Conservation (phyloP, 1,140 invertebrate species). For the Trachymyrmex cornetzi region DNA sequence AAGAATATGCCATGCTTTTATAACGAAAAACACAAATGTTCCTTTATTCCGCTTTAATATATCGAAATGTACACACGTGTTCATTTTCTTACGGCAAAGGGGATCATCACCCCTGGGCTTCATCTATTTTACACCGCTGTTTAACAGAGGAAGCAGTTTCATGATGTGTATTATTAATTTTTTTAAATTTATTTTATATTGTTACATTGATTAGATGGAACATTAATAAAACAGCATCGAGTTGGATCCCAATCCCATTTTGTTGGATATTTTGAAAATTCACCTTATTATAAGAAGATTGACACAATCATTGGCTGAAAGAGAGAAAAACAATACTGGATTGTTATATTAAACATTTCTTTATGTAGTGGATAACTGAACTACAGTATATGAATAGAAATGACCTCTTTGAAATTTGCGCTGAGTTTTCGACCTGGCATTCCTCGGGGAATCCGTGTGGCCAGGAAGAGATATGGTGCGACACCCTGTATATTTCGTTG, state of each 20-base stretch:
- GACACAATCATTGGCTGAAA: not conserved
- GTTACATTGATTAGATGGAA: too few species aligned
- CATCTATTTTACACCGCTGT: too few species aligned
- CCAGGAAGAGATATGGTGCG: not conserved
- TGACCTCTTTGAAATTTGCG: not conserved
- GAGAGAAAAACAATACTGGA: not conserved
- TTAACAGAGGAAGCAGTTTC: too few species aligned
- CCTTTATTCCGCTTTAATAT: not conserved
- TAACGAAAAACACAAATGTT: conserved; percentile 3
- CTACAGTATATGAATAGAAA: not conserved
- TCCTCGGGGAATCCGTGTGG: not conserved
- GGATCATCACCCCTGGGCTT: too few species aligned
- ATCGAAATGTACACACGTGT: not conserved
- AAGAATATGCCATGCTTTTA: conserved; percentile 21
- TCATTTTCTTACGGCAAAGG: too few species aligned
- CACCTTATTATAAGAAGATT: not conserved
- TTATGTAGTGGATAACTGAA: not conserved
- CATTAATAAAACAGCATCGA: too few species aligned
- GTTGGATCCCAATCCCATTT: too few species aligned
- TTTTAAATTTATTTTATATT: too few species aligned
- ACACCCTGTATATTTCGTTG: conserved; percentile 51
- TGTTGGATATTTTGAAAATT: too few species aligned
- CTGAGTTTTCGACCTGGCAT: not conserved
- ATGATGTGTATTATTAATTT: too few species aligned
- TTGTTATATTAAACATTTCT: not conserved